Conservation (phyloP, 2,888 invertebrate species). For the Autographa gamma region DNA sequence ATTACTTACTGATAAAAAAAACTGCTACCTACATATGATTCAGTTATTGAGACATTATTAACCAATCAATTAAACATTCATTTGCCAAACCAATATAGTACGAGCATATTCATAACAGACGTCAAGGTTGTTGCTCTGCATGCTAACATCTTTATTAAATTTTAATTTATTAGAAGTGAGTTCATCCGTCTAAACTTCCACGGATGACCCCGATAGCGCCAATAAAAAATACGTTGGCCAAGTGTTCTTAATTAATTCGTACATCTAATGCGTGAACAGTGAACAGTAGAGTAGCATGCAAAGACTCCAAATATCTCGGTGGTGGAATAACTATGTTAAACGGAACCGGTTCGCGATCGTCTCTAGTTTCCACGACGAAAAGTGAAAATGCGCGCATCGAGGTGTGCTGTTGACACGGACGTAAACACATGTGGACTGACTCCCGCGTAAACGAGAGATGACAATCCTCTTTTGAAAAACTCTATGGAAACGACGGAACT, state of each 20-base stretch:
- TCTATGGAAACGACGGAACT: neutral
- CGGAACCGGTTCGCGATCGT: conserved; percentile 64
- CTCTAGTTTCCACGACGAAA: conserved; percentile 75
- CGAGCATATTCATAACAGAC: conserved; percentile 14
- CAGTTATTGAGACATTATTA: neutral
- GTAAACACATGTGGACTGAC: conserved; percentile 25
- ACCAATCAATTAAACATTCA: neutral
- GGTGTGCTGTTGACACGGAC: conserved; percentile 50
- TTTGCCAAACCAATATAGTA: neutral
- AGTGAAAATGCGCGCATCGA: conserved; percentile 76
- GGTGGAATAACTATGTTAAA: conserved; percentile 67
- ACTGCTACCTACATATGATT: neutral
- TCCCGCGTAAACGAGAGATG: neutral
- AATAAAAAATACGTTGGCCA: conserved; percentile 61
- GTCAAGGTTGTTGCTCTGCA: conserved; percentile 19
- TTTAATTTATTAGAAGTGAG: conserved; percentile 37
- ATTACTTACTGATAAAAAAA: neutral
- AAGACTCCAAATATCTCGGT: conserved; percentile 41
- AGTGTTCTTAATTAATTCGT: conserved; percentile 68
- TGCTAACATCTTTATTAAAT: conserved; percentile 6
- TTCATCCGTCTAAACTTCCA: conserved; percentile 42
- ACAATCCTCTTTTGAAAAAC: neutral
- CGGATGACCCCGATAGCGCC: conserved; percentile 59
- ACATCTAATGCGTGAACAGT: conserved; percentile 56
- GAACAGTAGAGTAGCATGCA: conserved; percentile 40